Conservation (phyloP, 2,797 vertebrate species). For the Eidolon dupreanum region DNA sequence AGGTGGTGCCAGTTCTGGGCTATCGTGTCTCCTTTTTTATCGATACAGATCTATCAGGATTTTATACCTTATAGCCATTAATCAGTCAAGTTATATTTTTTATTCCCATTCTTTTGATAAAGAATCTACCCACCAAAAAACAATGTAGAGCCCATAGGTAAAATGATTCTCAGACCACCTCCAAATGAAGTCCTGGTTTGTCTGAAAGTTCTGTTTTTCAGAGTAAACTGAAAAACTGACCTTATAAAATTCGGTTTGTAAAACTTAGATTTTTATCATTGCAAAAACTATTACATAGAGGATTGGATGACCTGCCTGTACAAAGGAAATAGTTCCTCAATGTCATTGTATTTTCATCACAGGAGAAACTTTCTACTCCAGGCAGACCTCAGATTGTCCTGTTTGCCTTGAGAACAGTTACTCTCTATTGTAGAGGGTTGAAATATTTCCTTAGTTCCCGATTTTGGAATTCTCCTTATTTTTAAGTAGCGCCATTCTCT, state of each 20-base stretch:
- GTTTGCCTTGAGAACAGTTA: background rate
- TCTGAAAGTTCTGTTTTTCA: background rate
- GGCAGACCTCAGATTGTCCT: background rate
- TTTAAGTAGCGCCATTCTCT: background rate
- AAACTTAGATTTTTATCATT: background rate
- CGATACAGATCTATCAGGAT: background rate
- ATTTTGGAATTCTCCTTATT: constrained; percentile 4
- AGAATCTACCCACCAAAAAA: background rate
- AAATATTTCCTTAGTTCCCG: background rate
- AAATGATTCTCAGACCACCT: background rate
- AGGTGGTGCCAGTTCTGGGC: background rate
- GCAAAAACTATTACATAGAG: background rate
- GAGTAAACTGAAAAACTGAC: background rate
- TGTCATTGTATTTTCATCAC: background rate
- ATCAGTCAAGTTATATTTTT: background rate
- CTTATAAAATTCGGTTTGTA: background rate
- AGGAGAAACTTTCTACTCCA: background rate
- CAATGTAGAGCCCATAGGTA: background rate
- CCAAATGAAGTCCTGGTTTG: background rate
- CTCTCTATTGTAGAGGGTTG: background rate
- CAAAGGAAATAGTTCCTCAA: background rate
- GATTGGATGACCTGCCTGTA: background rate
- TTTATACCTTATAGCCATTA: background rate
- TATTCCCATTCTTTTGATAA: background rate
- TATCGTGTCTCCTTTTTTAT: background rate